Evolutionary conservation across 1,140 invertebrate genomes (phyloP).

Genomic region (Pseudomyrmex gracilis): DNA sequence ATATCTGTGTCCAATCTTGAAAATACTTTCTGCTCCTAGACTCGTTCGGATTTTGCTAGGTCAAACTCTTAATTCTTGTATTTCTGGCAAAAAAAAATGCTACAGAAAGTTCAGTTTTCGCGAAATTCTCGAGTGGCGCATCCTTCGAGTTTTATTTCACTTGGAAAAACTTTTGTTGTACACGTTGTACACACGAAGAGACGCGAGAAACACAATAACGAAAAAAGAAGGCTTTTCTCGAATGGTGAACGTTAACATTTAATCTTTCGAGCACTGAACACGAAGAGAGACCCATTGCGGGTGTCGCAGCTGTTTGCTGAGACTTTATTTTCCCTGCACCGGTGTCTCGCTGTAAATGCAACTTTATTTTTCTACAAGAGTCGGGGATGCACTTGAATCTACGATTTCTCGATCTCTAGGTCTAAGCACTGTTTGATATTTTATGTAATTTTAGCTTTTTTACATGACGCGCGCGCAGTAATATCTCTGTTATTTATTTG

Average conservation of each 20-base stretch:
- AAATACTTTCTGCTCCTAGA: constrained; percentile 40
- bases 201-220: constrained; percentile 15
- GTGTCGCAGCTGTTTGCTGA: constrained; percentile 2
- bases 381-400: neutral
- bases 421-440: neutral
- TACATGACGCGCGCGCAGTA: too few species aligned
- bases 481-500: too few species aligned
- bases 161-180: constrained; percentile 25
- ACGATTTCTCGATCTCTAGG: neutral
- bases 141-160: constrained; percentile 15
- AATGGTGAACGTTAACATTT: constrained; percentile 33
- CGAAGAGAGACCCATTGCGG: neutral
- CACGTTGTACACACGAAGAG: neutral
- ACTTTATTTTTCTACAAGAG: constrained; percentile 27
- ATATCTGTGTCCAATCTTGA: constrained; percentile 65
- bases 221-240: constrained; percentile 10
- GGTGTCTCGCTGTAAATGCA: neutral
- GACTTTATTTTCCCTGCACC: constrained; percentile 28
- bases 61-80: constrained; percentile 42
- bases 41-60: constrained; percentile 80
- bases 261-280: constrained; percentile 20
- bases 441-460: neutral
- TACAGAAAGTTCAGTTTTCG: constrained; percentile 36
- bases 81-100: neutral
- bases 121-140: constrained; percentile 7